Conservation (phyloP, 2,888 invertebrate species). For the Lycia hirtaria region DNA sequence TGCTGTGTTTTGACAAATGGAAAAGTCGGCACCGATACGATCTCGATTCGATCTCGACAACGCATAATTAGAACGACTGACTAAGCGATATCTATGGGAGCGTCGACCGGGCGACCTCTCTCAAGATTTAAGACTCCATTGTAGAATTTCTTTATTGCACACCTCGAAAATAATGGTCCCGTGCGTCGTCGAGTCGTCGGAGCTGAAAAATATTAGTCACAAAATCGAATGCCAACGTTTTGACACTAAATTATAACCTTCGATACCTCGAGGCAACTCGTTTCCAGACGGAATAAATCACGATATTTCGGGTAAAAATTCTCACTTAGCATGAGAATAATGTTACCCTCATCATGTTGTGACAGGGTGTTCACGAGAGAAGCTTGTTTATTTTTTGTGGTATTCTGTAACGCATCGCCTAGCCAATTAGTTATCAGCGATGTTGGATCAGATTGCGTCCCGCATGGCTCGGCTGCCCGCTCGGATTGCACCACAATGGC, state of each 20-base stretch:
- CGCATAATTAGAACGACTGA: slow-evolving; percentile 69
- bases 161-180: slow-evolving; percentile 55
- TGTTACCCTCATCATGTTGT: slow-evolving; percentile 47
- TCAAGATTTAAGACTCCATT: slow-evolving; percentile 62
- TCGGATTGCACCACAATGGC: slow-evolving; percentile 66
- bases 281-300: slow-evolving; percentile 54
- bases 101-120: slow-evolving; percentile 55
- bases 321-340: slow-evolving; percentile 38
- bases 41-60: slow-evolving; percentile 56
- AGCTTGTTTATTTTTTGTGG: slow-evolving; percentile 59
- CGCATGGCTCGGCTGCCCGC: slow-evolving; percentile 43
- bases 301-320: slow-evolving; percentile 46
- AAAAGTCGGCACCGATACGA: slow-evolving; percentile 54
- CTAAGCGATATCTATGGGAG: slow-evolving; percentile 69
- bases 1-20: slow-evolving; percentile 61
- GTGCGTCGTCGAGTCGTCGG: slow-evolving; percentile 55
- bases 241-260: slow-evolving; percentile 58
- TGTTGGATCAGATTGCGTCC: slow-evolving; percentile 69
- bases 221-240: slow-evolving; percentile 66
- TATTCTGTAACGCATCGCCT: slow-evolving; percentile 62
- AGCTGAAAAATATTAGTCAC: slow-evolving; percentile 65
- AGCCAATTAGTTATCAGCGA: slow-evolving; percentile 71
- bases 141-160: slow-evolving; percentile 62
- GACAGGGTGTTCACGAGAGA: slow-evolving; percentile 44
- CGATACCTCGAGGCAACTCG: slow-evolving; percentile 54